Percentiles rank a stretch among this genome's conserved stretches.
Conservation (phyloP, 2,113 vertebrate species). For the Indicator maculatus region DNA sequence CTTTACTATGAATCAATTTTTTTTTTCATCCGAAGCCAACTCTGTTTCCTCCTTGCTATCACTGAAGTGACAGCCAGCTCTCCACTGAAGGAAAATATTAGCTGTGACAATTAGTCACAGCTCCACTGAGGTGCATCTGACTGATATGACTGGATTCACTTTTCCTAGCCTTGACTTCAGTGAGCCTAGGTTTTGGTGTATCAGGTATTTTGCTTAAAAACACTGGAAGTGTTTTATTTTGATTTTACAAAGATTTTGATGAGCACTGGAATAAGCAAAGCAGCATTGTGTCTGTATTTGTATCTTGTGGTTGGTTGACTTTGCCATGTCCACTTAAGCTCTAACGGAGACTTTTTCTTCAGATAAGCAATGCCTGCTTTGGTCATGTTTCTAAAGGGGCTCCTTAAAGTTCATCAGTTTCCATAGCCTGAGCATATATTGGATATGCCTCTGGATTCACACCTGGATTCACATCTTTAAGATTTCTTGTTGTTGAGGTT, state of each 20-base stretch:
- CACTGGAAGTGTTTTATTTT: conserved; percentile 11
- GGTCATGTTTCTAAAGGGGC: neutral
- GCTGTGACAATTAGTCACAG: neutral
- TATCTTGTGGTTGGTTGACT: neutral
- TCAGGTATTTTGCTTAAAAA: neutral
- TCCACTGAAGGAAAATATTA: conserved; percentile 11
- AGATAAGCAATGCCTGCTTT: neutral
- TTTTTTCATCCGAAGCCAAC: conserved; percentile 1
- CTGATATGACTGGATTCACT: neutral
- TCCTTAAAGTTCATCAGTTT: neutral
- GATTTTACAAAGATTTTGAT: neutral
- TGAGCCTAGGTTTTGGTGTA: neutral
- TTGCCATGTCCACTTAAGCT: neutral
- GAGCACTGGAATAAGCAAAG: neutral
- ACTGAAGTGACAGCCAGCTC: neutral
- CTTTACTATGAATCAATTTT: neutral
- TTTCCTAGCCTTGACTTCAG: neutral
- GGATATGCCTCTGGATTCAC: neutral
- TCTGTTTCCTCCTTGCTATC: neutral
- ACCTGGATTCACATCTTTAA: neutral
- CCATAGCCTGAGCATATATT: neutral
- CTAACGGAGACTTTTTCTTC: neutral
- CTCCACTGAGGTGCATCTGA: neutral
- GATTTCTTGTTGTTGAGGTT: neutral
- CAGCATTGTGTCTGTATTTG: neutral